Conservation (phyloP, 2,888 invertebrate genomes). For the Luperina testacea region DNA sequence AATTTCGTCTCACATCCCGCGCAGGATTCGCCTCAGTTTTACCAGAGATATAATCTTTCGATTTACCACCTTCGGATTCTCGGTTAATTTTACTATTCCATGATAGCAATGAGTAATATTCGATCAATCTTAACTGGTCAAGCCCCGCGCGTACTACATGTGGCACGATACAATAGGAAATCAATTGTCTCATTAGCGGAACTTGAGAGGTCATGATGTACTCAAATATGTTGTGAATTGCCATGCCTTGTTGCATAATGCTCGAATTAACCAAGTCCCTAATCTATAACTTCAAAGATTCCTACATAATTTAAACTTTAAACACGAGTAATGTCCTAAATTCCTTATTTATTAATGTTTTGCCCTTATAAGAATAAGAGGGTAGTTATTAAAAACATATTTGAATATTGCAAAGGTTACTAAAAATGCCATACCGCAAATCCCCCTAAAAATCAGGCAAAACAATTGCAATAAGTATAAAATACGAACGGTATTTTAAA, state of each 20-base stretch:
- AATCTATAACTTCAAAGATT: conserved; percentile 17
- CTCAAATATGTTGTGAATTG: conserved; percentile 15
- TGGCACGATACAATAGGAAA: too few relatives aligned
- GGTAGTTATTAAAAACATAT: conserved; percentile 12
- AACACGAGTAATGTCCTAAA: conserved; percentile 6
- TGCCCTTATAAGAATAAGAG: neutral
- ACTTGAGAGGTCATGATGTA: neutral
- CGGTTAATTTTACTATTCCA: neutral
- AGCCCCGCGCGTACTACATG: too few relatives aligned
- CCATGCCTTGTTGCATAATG: neutral
- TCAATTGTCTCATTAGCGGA: too few relatives aligned
- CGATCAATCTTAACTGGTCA: neutral
- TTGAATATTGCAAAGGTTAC: conserved; percentile 25
- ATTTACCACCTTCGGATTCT: neutral
- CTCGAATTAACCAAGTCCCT: conserved; percentile 10
- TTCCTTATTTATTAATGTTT: conserved; percentile 2
- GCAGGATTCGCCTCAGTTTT: neutral
- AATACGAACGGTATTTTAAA: conserved; percentile 47
- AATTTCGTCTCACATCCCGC: neutral
- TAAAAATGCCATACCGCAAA: conserved; percentile 5
- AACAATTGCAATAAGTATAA: conserved; percentile 29
- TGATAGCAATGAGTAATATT: neutral
- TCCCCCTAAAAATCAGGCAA: conserved; percentile 15
- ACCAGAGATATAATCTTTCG: neutral
- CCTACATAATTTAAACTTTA: conserved; percentile 11